Evolutionary conservation across 1,140 invertebrate species (phyloP).

Genomic region (Drosophila sproati): DNA sequence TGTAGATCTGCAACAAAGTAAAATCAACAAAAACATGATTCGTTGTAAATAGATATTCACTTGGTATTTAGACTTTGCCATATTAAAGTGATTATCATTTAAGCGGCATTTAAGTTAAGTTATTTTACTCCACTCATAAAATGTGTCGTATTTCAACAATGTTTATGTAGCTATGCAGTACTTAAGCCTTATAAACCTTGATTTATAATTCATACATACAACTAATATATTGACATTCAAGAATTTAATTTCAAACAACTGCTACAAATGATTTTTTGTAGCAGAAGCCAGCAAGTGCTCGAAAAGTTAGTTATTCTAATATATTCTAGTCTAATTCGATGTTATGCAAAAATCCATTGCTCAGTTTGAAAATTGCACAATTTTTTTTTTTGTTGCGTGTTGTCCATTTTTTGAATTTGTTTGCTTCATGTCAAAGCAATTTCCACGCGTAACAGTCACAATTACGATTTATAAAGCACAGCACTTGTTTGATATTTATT

Average conservation of each 20-base stretch:
- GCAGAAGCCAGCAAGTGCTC: neutral
- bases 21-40: constrained; percentile 45
- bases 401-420: neutral
- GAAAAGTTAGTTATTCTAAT: neutral
- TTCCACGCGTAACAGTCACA: constrained; percentile 38
- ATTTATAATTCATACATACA: too few relatives aligned
- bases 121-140: constrained; percentile 2
- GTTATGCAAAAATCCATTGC: neutral
- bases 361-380: constrained; percentile 7
- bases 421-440: constrained; percentile 31
- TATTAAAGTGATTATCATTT: constrained; percentile 25
- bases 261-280: neutral
- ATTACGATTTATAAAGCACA: constrained; percentile 33
- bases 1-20: constrained; percentile 88
- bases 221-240: too few relatives aligned
- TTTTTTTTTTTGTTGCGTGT: neutral
- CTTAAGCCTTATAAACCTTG: too few relatives aligned
- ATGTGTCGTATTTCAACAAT: neutral
- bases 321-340: neutral
- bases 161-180: neutral
- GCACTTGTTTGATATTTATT: constrained; percentile 30
- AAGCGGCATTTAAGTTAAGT: constrained; percentile 24
- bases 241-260: neutral
- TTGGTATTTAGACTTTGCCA: constrained; percentile 20
- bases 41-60: constrained; percentile 3